Base-by-base conservation (phyloP, 2,888 invertebrate species). In the Oscheius myriophilus region DNA sequence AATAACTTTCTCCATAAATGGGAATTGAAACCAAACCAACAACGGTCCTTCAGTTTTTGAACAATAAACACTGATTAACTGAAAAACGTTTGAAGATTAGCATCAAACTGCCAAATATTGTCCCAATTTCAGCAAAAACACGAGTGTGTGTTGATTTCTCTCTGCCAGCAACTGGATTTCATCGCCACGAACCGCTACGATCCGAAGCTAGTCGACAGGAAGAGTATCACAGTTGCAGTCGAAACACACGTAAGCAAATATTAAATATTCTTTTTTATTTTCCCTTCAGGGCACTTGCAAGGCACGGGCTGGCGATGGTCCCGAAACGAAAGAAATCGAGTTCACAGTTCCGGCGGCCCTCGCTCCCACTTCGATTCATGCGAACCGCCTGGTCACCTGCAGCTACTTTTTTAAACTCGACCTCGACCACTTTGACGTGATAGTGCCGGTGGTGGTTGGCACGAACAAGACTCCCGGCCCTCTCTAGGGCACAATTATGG, bases 351-450 rank as follows among this genome's bases (percentile, higher is more conserved):
- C 84, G 9, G 62, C 76, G 1, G 76, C 73, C 46, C 75, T 84
- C 1, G 83, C 84, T 7, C 84, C 84, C 0, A 84, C 84, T 2
- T 75, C 75, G 12, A 71, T 78, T 49, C 82, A 82, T 55, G 82
- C 81, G 14, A 82, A 83, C 68, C 83, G 83, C 7, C 76, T 84
- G 12, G 79, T 84, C 39, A 83, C 82, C 4, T 75, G 79, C 59
- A 79, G 78, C 51, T 84, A 84, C 62, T 84, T 85, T 67, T 84
- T 85, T 66, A 80, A 84, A 65, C 73, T 84, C 18, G 82, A 84
- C 61, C 77, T 85, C 64, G 83, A 84, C 11, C 80, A 85, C 62
- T 84, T 84, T 54, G 84, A 84, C 63, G 72, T 84, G 9, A 77
- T 84, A 52, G 78, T 85, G 1, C 84, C 84, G 2, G 82, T 84